Percentiles rank a stretch among this genome's conserved stretches.
These are phyloP conservation scores for Heliconius hortense DNA, from an alignment of 2,888 invertebrate genomes.

Conservation along the genomic window DNA sequence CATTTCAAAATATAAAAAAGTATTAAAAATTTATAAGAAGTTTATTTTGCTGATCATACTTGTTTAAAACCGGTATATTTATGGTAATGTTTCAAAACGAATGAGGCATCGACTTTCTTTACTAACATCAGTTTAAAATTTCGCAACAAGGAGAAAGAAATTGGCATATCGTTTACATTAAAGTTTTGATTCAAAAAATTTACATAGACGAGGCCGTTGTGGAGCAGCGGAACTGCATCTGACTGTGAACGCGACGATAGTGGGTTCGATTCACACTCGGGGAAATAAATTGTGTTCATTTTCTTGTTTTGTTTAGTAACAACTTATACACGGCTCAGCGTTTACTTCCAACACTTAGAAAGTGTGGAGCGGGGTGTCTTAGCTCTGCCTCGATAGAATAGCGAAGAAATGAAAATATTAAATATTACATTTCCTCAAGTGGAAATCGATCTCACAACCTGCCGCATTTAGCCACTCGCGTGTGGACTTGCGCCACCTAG, in stretches of 20 bases:
- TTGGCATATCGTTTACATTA: conserved; percentile 4
- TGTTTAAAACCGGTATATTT: conserved; percentile 27
- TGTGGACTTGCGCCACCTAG: background rate
- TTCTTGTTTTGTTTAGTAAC: background rate
- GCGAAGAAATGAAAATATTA: too few species aligned
- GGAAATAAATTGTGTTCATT: background rate
- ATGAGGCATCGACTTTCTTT: conserved; percentile 37
- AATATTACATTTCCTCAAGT: too few species aligned
- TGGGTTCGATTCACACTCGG: background rate
- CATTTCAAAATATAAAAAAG: background rate
- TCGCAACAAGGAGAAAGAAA: background rate
- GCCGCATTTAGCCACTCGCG: background rate
- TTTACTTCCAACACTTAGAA: background rate
- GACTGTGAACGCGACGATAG: background rate
- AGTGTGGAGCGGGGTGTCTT: background rate
- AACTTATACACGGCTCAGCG: background rate
- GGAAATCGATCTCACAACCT: too few species aligned
- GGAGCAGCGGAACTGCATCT: too few species aligned
- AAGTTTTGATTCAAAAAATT: background rate
- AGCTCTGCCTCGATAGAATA: background rate
- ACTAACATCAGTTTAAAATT: conserved; percentile 27
- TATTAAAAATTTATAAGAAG: background rate
- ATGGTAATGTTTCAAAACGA: conserved; percentile 34
- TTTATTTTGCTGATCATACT: conserved; percentile 14
- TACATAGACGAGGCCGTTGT: background rate